These are phyloP conservation scores for Amblyraja radiata DNA, from an alignment of 2,797 vertebrate species.

Conservation along the genomic window DNA sequence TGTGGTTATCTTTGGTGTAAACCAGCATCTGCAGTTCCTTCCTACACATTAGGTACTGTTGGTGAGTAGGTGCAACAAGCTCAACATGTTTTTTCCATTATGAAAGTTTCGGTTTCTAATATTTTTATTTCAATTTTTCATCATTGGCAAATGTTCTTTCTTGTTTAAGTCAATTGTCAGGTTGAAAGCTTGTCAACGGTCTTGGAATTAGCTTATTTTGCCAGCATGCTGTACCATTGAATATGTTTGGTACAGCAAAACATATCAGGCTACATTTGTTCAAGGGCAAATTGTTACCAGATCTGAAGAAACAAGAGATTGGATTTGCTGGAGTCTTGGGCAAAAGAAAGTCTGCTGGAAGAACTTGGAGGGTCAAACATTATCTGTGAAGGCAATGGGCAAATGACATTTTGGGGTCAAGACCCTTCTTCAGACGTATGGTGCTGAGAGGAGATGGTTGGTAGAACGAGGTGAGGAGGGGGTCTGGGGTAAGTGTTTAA, in stretches of 20 bases:
- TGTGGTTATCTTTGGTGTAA: too few species aligned
- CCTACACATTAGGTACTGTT: too few species aligned
- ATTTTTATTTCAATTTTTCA: neutral
- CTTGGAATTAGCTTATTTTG: neutral
- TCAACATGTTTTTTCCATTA: neutral
- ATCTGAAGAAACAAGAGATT: neutral
- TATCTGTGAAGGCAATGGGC: too few species aligned
- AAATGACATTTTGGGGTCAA: too few species aligned
- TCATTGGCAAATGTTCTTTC: neutral
- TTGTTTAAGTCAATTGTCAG: neutral
- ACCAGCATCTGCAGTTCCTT: too few species aligned
- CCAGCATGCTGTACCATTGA: neutral
- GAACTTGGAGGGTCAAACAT: too few species aligned
- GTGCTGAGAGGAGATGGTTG: too few species aligned
- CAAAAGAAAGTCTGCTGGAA: too few species aligned
- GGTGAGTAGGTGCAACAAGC: neutral
- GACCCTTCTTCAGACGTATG: too few species aligned
- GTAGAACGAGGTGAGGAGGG: too few species aligned
- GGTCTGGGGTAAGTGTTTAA: too few species aligned
- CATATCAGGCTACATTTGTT: neutral
- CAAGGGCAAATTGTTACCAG: neutral
- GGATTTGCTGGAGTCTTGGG: too few species aligned
- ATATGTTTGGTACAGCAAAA: neutral
- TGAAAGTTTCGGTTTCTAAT: neutral
- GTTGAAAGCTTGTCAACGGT: neutral